Evolutionary conservation across 2,797 vertebrate genomes (phyloP).

Genomic region (Paratrypauchen microcephalus): DNA sequence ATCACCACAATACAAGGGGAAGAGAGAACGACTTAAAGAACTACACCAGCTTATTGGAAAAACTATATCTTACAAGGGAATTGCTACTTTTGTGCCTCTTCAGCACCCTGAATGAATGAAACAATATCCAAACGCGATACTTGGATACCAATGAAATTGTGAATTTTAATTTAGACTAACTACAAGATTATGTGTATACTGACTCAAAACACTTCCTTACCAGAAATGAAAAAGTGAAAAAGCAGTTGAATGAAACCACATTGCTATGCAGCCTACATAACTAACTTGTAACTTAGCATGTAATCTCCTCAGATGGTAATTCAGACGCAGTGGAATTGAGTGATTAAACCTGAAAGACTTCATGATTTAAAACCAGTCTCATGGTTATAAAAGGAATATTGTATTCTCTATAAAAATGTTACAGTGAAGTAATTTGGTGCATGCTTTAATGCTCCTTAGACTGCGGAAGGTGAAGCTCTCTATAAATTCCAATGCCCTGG

Average conservation of each 20-base stretch:
- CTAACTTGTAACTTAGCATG: constrained; percentile 11
- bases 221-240: not conserved
- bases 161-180: not conserved
- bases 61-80: constrained; percentile 42
- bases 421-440: constrained; percentile 39
- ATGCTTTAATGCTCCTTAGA: not conserved
- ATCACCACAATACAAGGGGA: constrained; percentile 54
- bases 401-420: constrained; percentile 33
- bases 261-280: not conserved
- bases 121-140: constrained; percentile 29
- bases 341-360: constrained; percentile 17
- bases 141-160: not conserved
- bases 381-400: constrained; percentile 43
- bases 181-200: not conserved
- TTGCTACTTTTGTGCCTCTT: constrained; percentile 31
- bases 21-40: constrained; percentile 47
- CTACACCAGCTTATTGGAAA: constrained; percentile 59
- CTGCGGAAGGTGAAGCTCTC: constrained; percentile 14
- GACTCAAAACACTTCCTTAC: not conserved
- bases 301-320: constrained; percentile 11
- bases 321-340: constrained; percentile 19
- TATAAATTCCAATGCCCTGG: constrained; percentile 21
- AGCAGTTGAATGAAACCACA: constrained; percentile 18
- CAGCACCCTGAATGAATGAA: constrained; percentile 13
- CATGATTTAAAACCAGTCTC: constrained; percentile 25